Evolutionary conservation across 2,888 invertebrate species (phyloP), one percentile per base, ranked within the genome.

Genomic region (Lycaena phlaeas): DNA sequence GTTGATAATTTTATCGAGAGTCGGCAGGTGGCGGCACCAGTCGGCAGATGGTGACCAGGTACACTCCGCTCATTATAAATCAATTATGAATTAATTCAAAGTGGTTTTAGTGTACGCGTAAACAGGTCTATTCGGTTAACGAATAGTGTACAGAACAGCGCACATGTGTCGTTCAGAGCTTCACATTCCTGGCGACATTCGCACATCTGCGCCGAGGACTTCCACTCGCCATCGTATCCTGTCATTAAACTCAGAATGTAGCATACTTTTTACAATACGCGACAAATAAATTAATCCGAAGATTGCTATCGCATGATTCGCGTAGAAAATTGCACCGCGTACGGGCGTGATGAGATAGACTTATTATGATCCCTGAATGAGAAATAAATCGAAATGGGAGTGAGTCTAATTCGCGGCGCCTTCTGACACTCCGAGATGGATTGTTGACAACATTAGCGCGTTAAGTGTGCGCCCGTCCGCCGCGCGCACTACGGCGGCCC

Each of bases 401-500:
- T 72, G 76, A 73, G 70, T 68, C 68, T 74, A 68, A 81, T 77
- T 73, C 76, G 68, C 76, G 76, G 72, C 76, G 76, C 72, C 75
- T 71, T 56, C 61, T 73, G 79, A 78, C 79, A 77, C 68, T 59
- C 57, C 63, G 72, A 79, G 81, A 81, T 79, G 71, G 75, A 81
- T 81, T 73, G 70, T 79, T 73, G 78, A 77, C 78, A 79, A 78
- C 78, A 79, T 75, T 78, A 78, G 71, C 74, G 77, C 77, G 75
- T 72, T 70, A 74, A 74, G 72, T 75, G 74, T 75, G 64, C 70
- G 69, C 68, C 64, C 66, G n/a, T n/a, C n/a, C n/a, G n/a, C n/a
- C n/a, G n/a, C n/a, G n/a, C n/a, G n/a, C n/a, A n/a, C n/a, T n/a
- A n/a, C n/a, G n/a, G n/a, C n/a, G n/a, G n/a, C n/a, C 60, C 18